Conservation (phyloP, 2,797 vertebrate genomes). For the Chelmon rostratus region DNA sequence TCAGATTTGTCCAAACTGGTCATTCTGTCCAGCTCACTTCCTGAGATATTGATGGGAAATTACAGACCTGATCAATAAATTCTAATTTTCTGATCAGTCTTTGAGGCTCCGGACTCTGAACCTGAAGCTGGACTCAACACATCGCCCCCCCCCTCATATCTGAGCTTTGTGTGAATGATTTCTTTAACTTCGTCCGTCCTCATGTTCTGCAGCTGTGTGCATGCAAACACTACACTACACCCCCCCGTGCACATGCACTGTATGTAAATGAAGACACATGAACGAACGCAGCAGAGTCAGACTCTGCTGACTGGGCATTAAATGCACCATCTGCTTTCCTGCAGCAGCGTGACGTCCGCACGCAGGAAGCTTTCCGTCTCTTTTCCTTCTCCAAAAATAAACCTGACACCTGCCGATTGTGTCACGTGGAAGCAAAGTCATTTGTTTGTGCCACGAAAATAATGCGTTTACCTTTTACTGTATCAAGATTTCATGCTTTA, state of each 20-base stretch:
- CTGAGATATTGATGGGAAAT: too few species aligned
- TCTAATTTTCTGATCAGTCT: too few species aligned
- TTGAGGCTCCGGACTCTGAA: too few species aligned
- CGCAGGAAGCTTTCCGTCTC: not conserved
- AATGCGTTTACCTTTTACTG: too few species aligned
- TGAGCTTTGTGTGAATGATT: too few species aligned
- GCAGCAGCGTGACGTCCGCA: not conserved
- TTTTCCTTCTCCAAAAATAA: not conserved
- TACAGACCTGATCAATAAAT: too few species aligned
- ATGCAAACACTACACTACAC: not conserved
- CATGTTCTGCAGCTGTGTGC: not conserved
- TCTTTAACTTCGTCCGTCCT: not conserved
- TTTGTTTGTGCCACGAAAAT: too few species aligned
- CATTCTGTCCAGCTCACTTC: too few species aligned
- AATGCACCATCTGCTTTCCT: conserved; percentile 1
- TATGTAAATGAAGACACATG: not conserved
- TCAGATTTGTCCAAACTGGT: too few species aligned
- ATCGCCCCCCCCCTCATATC: conserved; percentile 3
- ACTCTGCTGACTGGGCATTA: conserved; percentile 3
- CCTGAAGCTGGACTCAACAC: conserved; percentile 1
- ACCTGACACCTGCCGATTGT: too few species aligned
- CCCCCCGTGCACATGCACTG: conserved; percentile 8
- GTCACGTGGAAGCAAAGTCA: too few species aligned
- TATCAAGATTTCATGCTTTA: too few species aligned
- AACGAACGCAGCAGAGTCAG: not conserved